Evolutionary conservation across 1,140 invertebrate genomes (phyloP).

Genomic region (Micrasema longulum): DNA sequence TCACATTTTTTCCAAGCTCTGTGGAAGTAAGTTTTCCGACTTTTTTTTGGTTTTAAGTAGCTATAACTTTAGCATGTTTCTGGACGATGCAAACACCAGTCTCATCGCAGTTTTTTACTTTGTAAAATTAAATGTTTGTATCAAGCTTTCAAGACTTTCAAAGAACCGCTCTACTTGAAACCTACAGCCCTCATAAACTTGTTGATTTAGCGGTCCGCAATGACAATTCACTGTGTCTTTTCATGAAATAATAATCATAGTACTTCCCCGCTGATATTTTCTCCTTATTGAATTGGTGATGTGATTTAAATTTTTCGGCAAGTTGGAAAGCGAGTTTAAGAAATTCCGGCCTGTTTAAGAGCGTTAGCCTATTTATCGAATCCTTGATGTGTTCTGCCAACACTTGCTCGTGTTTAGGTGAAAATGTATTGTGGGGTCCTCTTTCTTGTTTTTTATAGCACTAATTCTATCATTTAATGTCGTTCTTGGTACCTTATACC

Average conservation of each 20-base stretch:
- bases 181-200: conserved; percentile 38
- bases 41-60: conserved; percentile 55
- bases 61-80: conserved; percentile 57
- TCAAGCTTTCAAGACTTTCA: conserved; percentile 39
- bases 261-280: not conserved
- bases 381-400: conserved; percentile 10
- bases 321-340: conserved; percentile 8
- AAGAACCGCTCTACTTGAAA: conserved; percentile 54
- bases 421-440: not conserved
- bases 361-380: conserved; percentile 13
- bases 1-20: conserved; percentile 52
- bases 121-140: conserved; percentile 50
- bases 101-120: conserved; percentile 57
- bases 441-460: conserved; percentile 12
- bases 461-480: conserved; percentile 18
- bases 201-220: conserved; percentile 1
- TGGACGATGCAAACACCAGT: conserved; percentile 59
- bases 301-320: not conserved
- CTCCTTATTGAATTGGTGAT: conserved; percentile 16
- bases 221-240: conserved; percentile 13
- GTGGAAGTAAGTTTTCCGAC: conserved; percentile 58
- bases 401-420: conserved; percentile 11
- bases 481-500: conserved; percentile 16
- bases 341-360: not conserved
- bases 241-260: not conserved